Base-by-base conservation (phyloP, 2,888 invertebrate species). In the Erpobdella octoculata region DNA sequence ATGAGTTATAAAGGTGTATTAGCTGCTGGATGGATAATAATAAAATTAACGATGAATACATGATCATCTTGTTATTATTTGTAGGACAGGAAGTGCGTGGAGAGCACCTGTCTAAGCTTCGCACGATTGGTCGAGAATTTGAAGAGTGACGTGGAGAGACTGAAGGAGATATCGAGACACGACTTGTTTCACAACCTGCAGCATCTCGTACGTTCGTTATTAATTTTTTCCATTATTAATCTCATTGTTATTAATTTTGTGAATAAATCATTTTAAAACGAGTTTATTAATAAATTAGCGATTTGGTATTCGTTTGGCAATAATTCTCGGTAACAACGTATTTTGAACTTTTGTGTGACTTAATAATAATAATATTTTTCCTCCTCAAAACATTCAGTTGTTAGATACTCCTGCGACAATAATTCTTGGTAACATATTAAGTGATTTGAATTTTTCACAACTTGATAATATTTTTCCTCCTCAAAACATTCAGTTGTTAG, bases 71-170 rank as follows among this genome's bases (percentile, higher is more conserved):
- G n/a, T n/a, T n/a, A n/a, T n/a, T n/a, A n/a, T n/a, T n/a, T n/a
- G 81, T 90, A 93, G 85, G 98, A 98, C 84, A 97, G 97, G 84
- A 96, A 96, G 82, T 93, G 94, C 72, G 93, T 97, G 48, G 98
- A 98, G 82, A 93, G 92, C 81, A 93, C 96, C n/a, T 97, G 97
- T 80, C 87, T 93, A 76, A 93, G 96, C 28, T 96, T 97, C 85
- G 93, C 93, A 72, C 89, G 97, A 6, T 87, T 98, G 59, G 93
- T 97, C 62, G 97, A 98, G 81, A 94, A 93, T 82, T 93, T 93
- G 84, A 94, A 95, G 81, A 88, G 90, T 78, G 94, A 97, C 82
- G 89, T 93, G 21, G 88, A 89, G 31, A 89, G 91, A 75, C 85
- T 98, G 74, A 91, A 92, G 81, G 94, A 96, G 85, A 94, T 98